Percentiles rank a stretch among this genome's conserved stretches.
Conservation (phyloP, 1,140 invertebrate species). For the Trachymyrmex cornetzi region DNA sequence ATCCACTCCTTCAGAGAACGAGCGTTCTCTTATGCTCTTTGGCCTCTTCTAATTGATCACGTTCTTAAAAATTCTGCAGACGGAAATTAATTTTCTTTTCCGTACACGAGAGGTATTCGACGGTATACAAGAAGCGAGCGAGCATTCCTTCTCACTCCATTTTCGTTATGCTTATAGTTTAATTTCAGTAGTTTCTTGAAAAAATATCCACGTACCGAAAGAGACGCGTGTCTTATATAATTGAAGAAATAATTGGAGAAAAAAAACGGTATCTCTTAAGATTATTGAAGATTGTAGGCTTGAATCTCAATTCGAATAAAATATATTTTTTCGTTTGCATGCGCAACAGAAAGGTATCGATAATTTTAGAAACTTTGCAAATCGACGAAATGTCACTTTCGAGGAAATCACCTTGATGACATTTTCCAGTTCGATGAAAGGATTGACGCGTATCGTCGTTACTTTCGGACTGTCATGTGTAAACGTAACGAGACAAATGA, state of each 20-base stretch:
- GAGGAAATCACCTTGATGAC: not conserved
- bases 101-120: conserved; percentile 16
- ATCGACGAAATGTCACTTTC: not conserved
- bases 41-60: conserved; percentile 55
- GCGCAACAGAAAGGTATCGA: not conserved
- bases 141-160: not conserved
- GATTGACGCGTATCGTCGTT: not conserved
- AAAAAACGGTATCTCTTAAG: not conserved
- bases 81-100: conserved; percentile 61
- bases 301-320: not conserved
- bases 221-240: not conserved
- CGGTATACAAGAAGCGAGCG: not conserved
- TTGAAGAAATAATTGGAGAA: not conserved
- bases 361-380: not conserved
- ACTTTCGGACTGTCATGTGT: not conserved
- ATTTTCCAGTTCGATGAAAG: conserved; percentile 28
- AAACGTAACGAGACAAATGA: conserved; percentile 29
- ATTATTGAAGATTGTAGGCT: not conserved
- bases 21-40: conserved; percentile 11
- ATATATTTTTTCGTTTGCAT: not conserved
- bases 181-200: not conserved
- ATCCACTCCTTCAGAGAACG: conserved; percentile 18
- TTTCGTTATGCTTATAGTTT: conserved; percentile 5
- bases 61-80: conserved; percentile 61
- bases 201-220: not conserved